Conservation (phyloP, 1,140 invertebrate genomes). For the Reticulitermes speratus region DNA sequence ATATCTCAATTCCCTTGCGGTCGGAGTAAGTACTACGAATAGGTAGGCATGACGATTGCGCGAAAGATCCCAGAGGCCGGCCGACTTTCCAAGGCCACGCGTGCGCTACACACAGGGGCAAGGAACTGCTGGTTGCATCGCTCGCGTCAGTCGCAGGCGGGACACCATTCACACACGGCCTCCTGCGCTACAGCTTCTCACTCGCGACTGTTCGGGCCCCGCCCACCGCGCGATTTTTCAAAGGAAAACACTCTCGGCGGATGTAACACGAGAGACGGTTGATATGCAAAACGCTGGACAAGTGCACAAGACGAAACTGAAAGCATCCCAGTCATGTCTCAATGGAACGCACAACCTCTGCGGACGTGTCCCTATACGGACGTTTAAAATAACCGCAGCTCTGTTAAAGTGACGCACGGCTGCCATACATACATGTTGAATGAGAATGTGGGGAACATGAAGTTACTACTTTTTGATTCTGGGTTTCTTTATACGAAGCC, state of each 20-base stretch:
- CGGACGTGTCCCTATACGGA: not conserved
- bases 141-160: conserved; percentile 9
- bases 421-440: too few relatives aligned
- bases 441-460: too few relatives aligned
- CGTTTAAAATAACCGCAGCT: not conserved
- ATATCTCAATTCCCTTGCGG: not conserved
- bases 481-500: too few relatives aligned
- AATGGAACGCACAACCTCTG: not conserved
- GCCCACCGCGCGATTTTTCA: conserved; percentile 12
- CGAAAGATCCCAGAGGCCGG: conserved; percentile 1
- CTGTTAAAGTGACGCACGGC: too few relatives aligned
- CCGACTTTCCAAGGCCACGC: conserved; percentile 15
- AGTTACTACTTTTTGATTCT: too few relatives aligned
- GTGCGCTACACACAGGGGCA: conserved; percentile 11
- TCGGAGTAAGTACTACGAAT: conserved; percentile 14
- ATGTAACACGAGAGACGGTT: not conserved
- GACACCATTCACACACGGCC: conserved; percentile 16
- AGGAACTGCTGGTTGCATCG: conserved; percentile 13
- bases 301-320: not conserved
- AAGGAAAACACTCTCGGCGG: not conserved
- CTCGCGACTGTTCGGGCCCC: not conserved
- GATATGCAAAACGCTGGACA: not conserved
- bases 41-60: conserved; percentile 7
- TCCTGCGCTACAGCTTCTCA: not conserved
- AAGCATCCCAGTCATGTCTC: conserved; percentile 2